Evolutionary conservation across 2,888 invertebrate genomes (phyloP).

Genomic region (Thymelicus sylvestris): DNA sequence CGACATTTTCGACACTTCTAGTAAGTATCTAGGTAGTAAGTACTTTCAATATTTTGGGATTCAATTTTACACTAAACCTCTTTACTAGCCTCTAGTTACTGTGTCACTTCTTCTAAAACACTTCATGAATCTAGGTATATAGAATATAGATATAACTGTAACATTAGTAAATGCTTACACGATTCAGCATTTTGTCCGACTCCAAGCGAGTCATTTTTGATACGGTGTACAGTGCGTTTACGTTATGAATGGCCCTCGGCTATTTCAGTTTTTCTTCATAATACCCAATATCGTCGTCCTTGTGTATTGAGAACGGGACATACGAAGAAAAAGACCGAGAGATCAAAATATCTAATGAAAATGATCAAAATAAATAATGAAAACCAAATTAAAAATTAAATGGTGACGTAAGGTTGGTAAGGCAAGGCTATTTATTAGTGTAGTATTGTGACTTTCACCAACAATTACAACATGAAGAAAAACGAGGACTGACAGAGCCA

Average conservation of each 20-base stretch:
- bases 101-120: constrained; percentile 66
- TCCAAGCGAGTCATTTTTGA: constrained; percentile 42
- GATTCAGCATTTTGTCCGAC: constrained; percentile 63
- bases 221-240: not conserved
- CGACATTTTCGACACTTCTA: constrained; percentile 61
- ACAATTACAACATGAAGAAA: not conserved
- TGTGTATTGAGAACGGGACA: no score
- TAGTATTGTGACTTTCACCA: no score
- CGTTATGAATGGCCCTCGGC: not conserved
- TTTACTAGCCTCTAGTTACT: constrained; percentile 71
- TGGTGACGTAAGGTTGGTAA: no score
- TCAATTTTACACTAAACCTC: constrained; percentile 53
- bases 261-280: not conserved
- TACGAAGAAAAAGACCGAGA: no score
- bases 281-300: not conserved
- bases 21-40: no score
- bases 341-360: no score
- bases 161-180: constrained; percentile 73
- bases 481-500: not conserved
- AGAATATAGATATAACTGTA: constrained; percentile 56
- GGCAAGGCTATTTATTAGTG: no score
- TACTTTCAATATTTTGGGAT: constrained; percentile 44
- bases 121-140: constrained; percentile 62
- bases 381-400: no score
- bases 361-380: no score